phyloP scores from a whole-genome alignment of 2,797 vertebrate species.

The Phalanger gymnotis region DNA sequence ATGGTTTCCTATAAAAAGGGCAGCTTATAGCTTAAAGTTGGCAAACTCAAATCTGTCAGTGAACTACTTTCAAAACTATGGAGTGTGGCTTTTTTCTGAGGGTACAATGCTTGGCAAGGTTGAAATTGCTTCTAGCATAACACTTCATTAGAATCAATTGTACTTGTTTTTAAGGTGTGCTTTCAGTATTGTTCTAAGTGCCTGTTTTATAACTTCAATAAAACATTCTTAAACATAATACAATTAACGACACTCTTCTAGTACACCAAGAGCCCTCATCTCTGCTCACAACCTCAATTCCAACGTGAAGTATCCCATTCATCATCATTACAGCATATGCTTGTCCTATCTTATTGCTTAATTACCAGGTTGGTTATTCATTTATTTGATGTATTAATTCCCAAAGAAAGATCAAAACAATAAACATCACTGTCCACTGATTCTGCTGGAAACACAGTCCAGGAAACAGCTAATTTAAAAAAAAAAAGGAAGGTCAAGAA shows the following conservation, averaged over 20 bases:
- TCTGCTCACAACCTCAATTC: slow-evolving; percentile 38
- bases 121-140: slow-evolving; percentile 38
- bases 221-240: slow-evolving; percentile 50
- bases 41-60: slow-evolving; percentile 43
- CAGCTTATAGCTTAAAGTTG: slow-evolving; percentile 57
- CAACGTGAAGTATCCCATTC: slow-evolving; percentile 63
- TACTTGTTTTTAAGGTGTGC: slow-evolving; percentile 54
- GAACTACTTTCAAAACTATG: slow-evolving; percentile 57
- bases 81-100: slow-evolving; percentile 23
- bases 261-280: slow-evolving; percentile 39
- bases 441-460: slow-evolving; percentile 56
- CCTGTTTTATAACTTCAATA: slow-evolving; percentile 73
- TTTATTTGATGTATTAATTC: slow-evolving; percentile 41
- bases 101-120: slow-evolving; percentile 52
- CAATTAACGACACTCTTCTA: slow-evolving; percentile 49
- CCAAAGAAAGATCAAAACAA: slow-evolving; percentile 41
- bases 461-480: slow-evolving; percentile 50
- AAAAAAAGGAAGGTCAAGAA: slow-evolving; percentile 51
- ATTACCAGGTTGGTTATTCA: slow-evolving; percentile 61
- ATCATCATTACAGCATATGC: slow-evolving; percentile 55
- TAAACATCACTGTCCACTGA: neutral
- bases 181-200: slow-evolving; percentile 62
- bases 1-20: slow-evolving; percentile 64
- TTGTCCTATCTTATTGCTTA: slow-evolving; percentile 60
- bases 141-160: slow-evolving; percentile 26